Conservation (phyloP, 2,113 vertebrate genomes). For the Ciconia maguari region DNA sequence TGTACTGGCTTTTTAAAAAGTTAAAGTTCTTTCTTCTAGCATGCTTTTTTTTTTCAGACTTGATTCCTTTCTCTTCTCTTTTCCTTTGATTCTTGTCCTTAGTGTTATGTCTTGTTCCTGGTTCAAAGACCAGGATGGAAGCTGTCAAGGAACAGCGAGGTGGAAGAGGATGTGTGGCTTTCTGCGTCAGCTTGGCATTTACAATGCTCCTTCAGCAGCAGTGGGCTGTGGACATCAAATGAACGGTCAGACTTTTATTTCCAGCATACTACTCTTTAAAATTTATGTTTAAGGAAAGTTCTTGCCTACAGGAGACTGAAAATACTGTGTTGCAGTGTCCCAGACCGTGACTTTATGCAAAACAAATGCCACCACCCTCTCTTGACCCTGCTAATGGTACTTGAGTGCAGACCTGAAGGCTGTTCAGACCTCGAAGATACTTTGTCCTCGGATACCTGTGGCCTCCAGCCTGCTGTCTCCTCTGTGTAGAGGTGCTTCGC, state of each 20-base stretch:
- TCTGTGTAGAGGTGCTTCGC: not conserved
- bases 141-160: not conserved
- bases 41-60: not conserved
- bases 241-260: not conserved
- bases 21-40: not conserved
- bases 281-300: accelerated
- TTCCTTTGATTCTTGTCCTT: not conserved
- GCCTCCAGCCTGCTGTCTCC: not conserved
- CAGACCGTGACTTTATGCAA: not conserved
- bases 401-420: not conserved
- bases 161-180: not conserved
- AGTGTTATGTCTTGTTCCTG: not conserved
- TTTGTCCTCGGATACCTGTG: not conserved
- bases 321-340: not conserved
- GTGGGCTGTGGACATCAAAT: not conserved
- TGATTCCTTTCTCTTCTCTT: not conserved
- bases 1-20: not conserved
- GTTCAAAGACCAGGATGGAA: not conserved
- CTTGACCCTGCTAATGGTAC: not conserved
- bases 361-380: not conserved
- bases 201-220: not conserved
- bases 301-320: not conserved
- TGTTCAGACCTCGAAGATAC: not conserved
- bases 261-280: not conserved
- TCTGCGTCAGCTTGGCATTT: not conserved